phyloP scores from a whole-genome alignment of 1,140 invertebrate species.

The Hypothenemus hampei region DNA sequence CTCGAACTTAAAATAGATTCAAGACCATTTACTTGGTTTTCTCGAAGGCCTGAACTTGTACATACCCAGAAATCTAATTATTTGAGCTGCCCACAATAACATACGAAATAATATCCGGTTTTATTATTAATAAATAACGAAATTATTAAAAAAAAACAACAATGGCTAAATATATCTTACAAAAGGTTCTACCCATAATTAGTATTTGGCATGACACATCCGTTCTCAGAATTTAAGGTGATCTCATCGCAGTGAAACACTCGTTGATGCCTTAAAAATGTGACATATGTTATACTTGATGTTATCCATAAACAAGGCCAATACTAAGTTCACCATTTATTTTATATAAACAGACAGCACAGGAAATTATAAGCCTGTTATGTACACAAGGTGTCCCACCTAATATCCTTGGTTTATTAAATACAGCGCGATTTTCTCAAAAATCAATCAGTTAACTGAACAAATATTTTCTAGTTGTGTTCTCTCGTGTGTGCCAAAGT shows the following conservation, averaged over 20 bases:
- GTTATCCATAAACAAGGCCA: slow-evolving; percentile 3
- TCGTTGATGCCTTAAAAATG: neutral
- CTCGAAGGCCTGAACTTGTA: neutral
- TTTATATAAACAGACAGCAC: too few species aligned
- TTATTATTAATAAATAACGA: neutral
- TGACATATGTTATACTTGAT: neutral
- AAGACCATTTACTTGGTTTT: neutral
- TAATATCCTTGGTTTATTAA: too few species aligned
- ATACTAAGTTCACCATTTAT: neutral
- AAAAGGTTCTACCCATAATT: slow-evolving; percentile 5
- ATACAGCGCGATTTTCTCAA: too few species aligned
- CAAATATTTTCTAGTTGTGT: too few species aligned
- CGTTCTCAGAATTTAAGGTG: neutral
- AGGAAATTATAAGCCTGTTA: too few species aligned
- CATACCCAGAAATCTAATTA: neutral
- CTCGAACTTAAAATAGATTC: neutral
- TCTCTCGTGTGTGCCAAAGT: too few species aligned
- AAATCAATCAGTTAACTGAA: too few species aligned
- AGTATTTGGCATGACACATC: neutral
- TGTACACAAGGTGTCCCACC: too few species aligned
- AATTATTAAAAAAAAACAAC: neutral
- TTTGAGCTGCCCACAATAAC: neutral
- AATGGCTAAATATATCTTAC: neutral
- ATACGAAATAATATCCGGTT: neutral
- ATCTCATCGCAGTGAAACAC: slow-evolving; percentile 1